These are phyloP conservation scores for Cryptosula pallasiana DNA, from an alignment of 2,888 invertebrate species.

Conservation along the genomic window DNA sequence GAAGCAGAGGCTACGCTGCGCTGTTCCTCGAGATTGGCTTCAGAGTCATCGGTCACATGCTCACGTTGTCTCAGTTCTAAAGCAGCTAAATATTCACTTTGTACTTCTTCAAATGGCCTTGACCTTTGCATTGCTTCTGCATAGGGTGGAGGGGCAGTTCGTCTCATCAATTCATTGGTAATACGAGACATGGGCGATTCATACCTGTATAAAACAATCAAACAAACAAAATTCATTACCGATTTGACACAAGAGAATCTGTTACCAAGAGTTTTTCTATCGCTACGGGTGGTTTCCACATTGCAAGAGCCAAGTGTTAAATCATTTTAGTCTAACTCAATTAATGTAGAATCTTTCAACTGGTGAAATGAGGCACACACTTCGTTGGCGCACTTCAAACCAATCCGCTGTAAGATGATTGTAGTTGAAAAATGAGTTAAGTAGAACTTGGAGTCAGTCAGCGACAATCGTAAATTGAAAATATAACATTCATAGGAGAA, in stretches of 20 bases:
- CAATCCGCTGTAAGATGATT: neutral
- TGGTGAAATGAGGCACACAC: neutral
- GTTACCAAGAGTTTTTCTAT: no score
- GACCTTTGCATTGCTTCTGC: constrained; percentile 52
- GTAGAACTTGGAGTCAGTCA: neutral
- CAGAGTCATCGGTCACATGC: neutral
- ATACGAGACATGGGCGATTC: constrained; percentile 47
- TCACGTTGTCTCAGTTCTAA: neutral
- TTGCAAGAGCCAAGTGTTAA: no score
- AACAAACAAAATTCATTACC: no score
- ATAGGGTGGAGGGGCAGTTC: constrained; percentile 56
- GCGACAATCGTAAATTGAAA: neutral
- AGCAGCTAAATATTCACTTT: constrained; percentile 11
- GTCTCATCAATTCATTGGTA: constrained; percentile 51
- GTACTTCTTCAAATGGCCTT: constrained; percentile 44
- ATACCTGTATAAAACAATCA: no score
- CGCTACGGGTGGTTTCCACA: no score
- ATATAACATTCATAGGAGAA: neutral
- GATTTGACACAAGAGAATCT: no score
- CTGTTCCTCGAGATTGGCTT: neutral
- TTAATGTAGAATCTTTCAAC: neutral
- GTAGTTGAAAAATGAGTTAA: no score
- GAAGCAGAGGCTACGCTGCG: constrained; percentile 5
- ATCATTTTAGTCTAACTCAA: neutral
- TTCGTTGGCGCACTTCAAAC: neutral